Conservation (phyloP, 2,113 vertebrate genomes). For the Isichthys henryi region DNA sequence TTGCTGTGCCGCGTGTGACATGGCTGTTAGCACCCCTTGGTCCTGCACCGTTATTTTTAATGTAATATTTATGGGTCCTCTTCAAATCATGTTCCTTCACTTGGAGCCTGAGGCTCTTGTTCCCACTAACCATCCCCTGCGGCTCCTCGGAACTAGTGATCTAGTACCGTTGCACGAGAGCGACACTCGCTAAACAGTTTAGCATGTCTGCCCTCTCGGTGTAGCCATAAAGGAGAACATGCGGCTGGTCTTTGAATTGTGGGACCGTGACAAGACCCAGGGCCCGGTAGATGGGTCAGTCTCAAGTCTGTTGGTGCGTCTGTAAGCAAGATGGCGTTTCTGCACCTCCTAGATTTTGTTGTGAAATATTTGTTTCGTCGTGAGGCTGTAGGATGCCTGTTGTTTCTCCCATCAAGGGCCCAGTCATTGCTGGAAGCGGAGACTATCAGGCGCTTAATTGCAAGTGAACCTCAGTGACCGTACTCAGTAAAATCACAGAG, state of each 20-base stretch:
- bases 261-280: background rate
- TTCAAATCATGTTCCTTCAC: background rate
- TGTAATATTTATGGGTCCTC: background rate
- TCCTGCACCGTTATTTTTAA: background rate
- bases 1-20: background rate
- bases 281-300: background rate
- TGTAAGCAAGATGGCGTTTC: conserved; percentile 15
- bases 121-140: background rate
- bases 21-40: background rate
- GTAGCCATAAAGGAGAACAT: conserved; percentile 24
- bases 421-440: background rate
- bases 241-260: conserved; percentile 23
- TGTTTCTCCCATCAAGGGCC: background rate
- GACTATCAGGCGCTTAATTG: background rate
- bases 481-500: background rate
- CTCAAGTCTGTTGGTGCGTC: conserved; percentile 13
- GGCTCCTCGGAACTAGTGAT: conserved; percentile 14
- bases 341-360: conserved; percentile 3
- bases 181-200: background rate
- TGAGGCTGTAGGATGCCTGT: background rate
- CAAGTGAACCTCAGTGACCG: background rate
- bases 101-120: background rate
- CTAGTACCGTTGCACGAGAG: conserved; percentile 12
- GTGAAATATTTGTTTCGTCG: background rate
- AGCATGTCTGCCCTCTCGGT: conserved; percentile 7